A percentile compares a stretch with the other conserved stretches of the same genome.
phyloP scores from a whole-genome alignment of 2,797 vertebrate species.

The Microhierax caerulescens region DNA sequence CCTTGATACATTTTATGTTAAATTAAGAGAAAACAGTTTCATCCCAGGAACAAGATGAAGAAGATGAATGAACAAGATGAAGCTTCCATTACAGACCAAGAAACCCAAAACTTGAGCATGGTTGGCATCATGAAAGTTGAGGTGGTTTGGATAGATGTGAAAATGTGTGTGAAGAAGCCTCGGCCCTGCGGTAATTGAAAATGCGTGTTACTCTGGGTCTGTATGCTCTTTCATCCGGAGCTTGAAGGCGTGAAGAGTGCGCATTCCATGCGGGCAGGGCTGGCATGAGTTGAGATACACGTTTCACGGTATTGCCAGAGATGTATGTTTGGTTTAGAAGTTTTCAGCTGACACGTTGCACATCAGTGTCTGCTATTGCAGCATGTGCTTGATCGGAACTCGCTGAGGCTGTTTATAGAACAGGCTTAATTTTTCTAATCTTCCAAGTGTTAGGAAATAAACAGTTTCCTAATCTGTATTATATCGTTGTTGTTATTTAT shows the following conservation, averaged over 20 bases:
- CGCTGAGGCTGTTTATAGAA: background rate
- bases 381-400: background rate
- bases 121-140: rapidly evolving
- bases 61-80: background rate
- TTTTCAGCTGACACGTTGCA: background rate
- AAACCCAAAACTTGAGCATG: rapidly evolving
- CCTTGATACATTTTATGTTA: background rate
- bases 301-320: rapidly evolving
- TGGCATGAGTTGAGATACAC: rapidly evolving
- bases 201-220: rapidly evolving
- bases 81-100: background rate
- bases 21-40: background rate
- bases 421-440: background rate
- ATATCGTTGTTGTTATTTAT: background rate
- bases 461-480: background rate
- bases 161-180: background rate
- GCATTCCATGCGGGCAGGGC: rapidly evolving
- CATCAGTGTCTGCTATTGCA: background rate
- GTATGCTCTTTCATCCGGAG: background rate
- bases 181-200: background rate
- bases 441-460: slow-evolving; percentile 17
- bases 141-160: background rate
- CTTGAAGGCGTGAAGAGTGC: background rate
- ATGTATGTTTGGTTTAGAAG: background rate
- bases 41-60: too few species aligned